Evolutionary conservation across 2,888 invertebrate species (phyloP).

Genomic region (Dinocampus coccinellae): DNA sequence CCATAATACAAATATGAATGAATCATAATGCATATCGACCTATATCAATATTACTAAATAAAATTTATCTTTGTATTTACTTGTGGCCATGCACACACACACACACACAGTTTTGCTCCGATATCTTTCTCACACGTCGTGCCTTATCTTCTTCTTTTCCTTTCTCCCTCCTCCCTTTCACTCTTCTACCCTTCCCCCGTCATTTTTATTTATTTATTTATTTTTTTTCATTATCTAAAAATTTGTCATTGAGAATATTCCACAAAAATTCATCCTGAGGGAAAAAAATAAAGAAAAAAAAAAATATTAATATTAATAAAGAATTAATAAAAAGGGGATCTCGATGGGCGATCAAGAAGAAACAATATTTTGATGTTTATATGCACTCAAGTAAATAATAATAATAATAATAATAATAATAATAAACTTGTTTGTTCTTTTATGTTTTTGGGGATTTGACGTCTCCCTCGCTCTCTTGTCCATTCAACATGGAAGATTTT

Average conservation of each 20-base stretch:
- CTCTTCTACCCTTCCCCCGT: not conserved
- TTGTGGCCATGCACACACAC: slow-evolving; percentile 6
- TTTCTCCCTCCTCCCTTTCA: not conserved
- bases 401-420: too few species aligned
- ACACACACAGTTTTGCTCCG: not conserved
- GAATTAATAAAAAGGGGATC: too few species aligned
- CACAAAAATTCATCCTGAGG: slow-evolving; percentile 8
- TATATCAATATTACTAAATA: slow-evolving; percentile 18
- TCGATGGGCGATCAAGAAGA: not conserved
- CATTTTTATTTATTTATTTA: slow-evolving; percentile 11
- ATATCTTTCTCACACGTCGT: slow-evolving; percentile 12
- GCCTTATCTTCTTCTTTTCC: not conserved
- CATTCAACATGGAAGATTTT: too few species aligned
- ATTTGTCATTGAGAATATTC: not conserved
- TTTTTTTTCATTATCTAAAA: slow-evolving; percentile 7
- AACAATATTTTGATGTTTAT: not conserved
- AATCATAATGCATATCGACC: slow-evolving; percentile 20
- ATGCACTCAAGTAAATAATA: too few species aligned
- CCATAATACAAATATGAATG: not conserved
- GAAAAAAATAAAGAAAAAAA: not conserved
- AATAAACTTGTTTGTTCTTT: not conserved
- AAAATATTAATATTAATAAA: too few species aligned
- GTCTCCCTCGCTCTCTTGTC: too few species aligned
- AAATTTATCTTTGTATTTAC: slow-evolving; percentile 22
- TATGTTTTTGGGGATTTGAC: too few species aligned